Conservation (phyloP, 2,797 vertebrate species). For the Pogonophryne albipinna region DNA sequence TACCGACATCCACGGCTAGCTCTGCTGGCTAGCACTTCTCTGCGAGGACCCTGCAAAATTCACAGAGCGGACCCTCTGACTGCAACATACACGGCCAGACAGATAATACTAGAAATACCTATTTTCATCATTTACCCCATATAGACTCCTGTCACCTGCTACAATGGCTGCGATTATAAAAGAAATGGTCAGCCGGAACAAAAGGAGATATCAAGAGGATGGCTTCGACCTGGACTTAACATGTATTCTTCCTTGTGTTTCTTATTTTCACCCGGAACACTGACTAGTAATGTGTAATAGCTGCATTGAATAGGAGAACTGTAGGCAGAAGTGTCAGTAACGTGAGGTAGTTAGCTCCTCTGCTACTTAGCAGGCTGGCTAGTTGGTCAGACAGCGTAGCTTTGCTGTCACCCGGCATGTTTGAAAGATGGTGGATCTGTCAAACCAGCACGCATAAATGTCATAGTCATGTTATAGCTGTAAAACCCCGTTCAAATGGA, state of each 20-base stretch:
- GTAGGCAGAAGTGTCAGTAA: constrained; percentile 50
- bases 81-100: constrained; percentile 48
- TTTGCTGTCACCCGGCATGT: constrained; percentile 79
- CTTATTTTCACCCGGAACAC: background rate
- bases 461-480: constrained; percentile 52
- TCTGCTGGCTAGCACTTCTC: constrained; percentile 69
- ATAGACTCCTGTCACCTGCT: constrained; percentile 79
- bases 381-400: constrained; percentile 62
- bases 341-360: constrained; percentile 59
- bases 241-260: constrained; percentile 90
- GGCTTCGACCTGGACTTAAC: constrained; percentile 99
- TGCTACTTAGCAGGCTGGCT: constrained; percentile 67
- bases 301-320: constrained; percentile 25
- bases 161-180: constrained; percentile 99
- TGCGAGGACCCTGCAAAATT: constrained; percentile 65
- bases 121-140: constrained; percentile 61
- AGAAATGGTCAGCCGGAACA: constrained; percentile 99
- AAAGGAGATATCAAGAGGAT: constrained; percentile 99
- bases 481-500: background rate
- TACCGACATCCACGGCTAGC: constrained; percentile 71
- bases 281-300: constrained; percentile 1
- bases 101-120: constrained; percentile 45
- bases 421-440: constrained; percentile 84
- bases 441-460: constrained; percentile 72
- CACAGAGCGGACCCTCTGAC: constrained; percentile 58